Evolutionary conservation across 1,140 invertebrate genomes (phyloP).

Genomic region (Musca vetustissima): DNA sequence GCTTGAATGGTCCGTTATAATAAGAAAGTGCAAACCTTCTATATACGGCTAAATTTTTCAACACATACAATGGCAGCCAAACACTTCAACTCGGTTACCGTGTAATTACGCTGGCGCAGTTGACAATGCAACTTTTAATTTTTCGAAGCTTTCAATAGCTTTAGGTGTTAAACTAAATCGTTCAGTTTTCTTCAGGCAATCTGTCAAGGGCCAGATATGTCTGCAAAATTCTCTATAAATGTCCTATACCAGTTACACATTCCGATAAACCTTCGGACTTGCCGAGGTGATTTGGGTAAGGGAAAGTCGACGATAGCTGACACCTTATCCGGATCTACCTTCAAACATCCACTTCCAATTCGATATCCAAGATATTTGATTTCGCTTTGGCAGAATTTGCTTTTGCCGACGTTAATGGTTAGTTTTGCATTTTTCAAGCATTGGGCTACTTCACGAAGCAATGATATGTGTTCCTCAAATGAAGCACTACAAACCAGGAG

Average conservation of each 20-base stretch:
- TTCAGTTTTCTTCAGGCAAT: conserved; percentile 19
- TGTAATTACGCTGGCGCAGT: conserved; percentile 37
- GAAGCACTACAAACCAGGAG: conserved; percentile 6
- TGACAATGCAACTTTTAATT: conserved; percentile 37
- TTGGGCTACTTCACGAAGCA: not conserved
- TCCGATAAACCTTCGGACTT: conserved; percentile 55
- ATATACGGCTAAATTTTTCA: conserved; percentile 26
- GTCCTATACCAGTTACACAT: conserved; percentile 45
- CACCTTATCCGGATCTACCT: no score
- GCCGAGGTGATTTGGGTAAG: conserved; percentile 34
- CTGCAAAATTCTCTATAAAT: conserved; percentile 48
- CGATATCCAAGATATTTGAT: no score
- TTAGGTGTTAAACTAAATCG: conserved; percentile 34
- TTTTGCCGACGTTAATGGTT: no score
- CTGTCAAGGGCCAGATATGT: conserved; percentile 25
- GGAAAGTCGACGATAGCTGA: conserved; percentile 22
- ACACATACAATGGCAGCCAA: conserved; percentile 11
- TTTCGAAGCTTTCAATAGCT: conserved; percentile 41
- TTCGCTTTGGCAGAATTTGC: no score
- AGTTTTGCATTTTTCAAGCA: not conserved
- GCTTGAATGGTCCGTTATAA: conserved; percentile 21
- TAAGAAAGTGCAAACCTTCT: conserved; percentile 6
- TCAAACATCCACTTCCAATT: conserved; percentile 30
- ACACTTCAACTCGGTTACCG: conserved; percentile 24
- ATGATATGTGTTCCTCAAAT: not conserved